These are phyloP conservation scores for Dione juno DNA, from an alignment of 2,888 invertebrate species.

Conservation along the genomic window DNA sequence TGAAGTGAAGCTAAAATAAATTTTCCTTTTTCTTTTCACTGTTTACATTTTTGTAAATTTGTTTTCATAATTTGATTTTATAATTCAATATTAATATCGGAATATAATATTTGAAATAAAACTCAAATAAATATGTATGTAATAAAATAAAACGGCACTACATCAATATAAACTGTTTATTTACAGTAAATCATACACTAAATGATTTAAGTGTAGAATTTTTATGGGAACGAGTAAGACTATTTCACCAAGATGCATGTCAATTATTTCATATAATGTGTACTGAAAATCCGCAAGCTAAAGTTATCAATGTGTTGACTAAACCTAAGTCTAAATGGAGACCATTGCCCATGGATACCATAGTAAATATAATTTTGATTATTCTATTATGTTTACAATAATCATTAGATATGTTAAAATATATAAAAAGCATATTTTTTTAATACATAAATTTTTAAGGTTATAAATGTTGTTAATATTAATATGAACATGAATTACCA, in stretches of 20 bases:
- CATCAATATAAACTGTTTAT: slow-evolving; percentile 19
- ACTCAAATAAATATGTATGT: too few relatives aligned
- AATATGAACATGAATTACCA: too few relatives aligned
- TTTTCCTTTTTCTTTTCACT: too few relatives aligned
- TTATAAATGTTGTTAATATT: too few relatives aligned
- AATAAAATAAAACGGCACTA: not conserved
- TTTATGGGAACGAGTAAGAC: slow-evolving; percentile 91
- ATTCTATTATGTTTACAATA: not conserved
- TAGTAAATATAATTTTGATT: slow-evolving; percentile 83
- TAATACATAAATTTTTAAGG: too few relatives aligned
- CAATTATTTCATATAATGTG: slow-evolving; percentile 92
- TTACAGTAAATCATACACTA: slow-evolving; percentile 89
- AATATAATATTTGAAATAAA: too few relatives aligned
- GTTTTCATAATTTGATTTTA: not conserved
- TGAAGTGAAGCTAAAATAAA: too few relatives aligned
- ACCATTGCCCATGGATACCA: slow-evolving; percentile 97
- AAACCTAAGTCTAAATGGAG: slow-evolving; percentile 98
- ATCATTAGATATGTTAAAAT: not conserved
- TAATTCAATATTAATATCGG: too few relatives aligned
- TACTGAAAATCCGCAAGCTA: slow-evolving; percentile 88
- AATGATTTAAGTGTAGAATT: slow-evolving; percentile 93
- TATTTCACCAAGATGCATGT: slow-evolving; percentile 94
- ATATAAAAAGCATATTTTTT: too few relatives aligned
- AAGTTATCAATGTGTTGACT: slow-evolving; percentile 88
- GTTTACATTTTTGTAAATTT: not conserved